A percentile compares a stretch with the other conserved stretches of the same genome.
Evolutionary conservation across 92 coral and sea anemone species (phyloP).

Genomic region (Diadumene lineata): DNA sequence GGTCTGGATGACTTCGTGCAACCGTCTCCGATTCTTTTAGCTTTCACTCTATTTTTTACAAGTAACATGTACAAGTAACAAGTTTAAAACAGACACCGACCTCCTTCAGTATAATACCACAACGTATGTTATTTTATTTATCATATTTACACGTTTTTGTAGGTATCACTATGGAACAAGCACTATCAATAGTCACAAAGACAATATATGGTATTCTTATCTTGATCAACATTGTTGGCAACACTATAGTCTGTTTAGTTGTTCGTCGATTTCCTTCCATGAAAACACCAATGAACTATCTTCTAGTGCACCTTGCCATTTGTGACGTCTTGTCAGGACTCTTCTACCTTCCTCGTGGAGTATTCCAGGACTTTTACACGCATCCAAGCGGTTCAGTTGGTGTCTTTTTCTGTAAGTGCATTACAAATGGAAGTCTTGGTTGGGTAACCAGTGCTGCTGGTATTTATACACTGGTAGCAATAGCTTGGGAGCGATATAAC

Average conservation of each 20-base stretch:
- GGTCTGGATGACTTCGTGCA: too few relatives aligned
- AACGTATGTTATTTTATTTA: too few relatives aligned
- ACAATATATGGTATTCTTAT: conserved; percentile 32
- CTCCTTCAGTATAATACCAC: too few relatives aligned
- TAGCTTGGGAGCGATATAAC: conserved; percentile 64
- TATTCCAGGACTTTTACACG: conserved; percentile 31
- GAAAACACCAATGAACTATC: conserved; percentile 71
- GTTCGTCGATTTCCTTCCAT: conserved; percentile 42
- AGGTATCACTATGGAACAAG: conserved; percentile 8
- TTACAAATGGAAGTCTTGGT: conserved; percentile 43
- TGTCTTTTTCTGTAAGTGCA: conserved; percentile 44
- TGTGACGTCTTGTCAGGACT: conserved; percentile 52
- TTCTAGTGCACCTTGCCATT: conserved; percentile 51
- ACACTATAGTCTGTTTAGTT: conserved; percentile 42
- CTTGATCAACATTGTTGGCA: conserved; percentile 39
- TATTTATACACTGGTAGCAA: conserved; percentile 37
- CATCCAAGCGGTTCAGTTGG: conserved; percentile 55
- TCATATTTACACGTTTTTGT: too few relatives aligned
- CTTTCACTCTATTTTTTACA: too few relatives aligned
- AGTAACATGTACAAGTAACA: too few relatives aligned
- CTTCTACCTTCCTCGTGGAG: conserved; percentile 39
- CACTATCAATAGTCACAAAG: conserved; percentile 24
- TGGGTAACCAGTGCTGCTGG: conserved; percentile 54
- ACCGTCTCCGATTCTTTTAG: too few relatives aligned
- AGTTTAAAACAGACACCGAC: too few relatives aligned